Base-by-base conservation (phyloP, 2,113 vertebrate species). In the Periophthalmus modestus region DNA sequence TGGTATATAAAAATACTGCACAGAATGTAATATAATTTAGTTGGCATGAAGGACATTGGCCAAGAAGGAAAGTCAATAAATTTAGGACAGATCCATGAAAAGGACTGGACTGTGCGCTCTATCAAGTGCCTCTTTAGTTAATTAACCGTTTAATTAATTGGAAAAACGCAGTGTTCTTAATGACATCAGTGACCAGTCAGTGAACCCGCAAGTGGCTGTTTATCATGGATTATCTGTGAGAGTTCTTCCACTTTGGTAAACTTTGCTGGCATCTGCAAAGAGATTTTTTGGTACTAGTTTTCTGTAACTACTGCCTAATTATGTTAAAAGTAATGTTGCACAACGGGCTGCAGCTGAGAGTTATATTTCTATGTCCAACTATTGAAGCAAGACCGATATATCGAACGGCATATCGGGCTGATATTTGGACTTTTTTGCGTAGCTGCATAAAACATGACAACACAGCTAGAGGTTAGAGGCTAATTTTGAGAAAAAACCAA, bases 1-100 rank as follows among this genome's bases (percentile, higher is more conserved):
- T 65, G 59, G 62, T 65, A 39, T 43, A 65, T 65, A 65, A 65
- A 65, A 65, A 65, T 65, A 65, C 62, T 65, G 34, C 34, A 65
- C 34, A 21, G 19, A 65, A 65, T 65, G 7, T 43, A 65, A 43
- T 65, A 65, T 43, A n/a, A 65, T 65, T 39, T 65, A n/a, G 62
- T 65, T 39, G 36, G 62, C 34, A 10, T 65, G 19, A n/a, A n/a
- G 62, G 19, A 65, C 62, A 65, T n/a, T 36, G 34, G 62, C 62
- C 34, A 65, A 14, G 62, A 65, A 62, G 13, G 34, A 39, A 39
- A 39, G 19, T 65, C 62, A 43, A 65, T 65, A 65, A 43, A 65
- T 65, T 65, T 65, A n/a, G 62, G 36, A 65, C 62, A 39, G 33
- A 43, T 65, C 62, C 34, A 65, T 65, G 62, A 39, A 65, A 65